phyloP scores from a whole-genome alignment of 2,888 invertebrate species.

The Sylvicola cinctus region DNA sequence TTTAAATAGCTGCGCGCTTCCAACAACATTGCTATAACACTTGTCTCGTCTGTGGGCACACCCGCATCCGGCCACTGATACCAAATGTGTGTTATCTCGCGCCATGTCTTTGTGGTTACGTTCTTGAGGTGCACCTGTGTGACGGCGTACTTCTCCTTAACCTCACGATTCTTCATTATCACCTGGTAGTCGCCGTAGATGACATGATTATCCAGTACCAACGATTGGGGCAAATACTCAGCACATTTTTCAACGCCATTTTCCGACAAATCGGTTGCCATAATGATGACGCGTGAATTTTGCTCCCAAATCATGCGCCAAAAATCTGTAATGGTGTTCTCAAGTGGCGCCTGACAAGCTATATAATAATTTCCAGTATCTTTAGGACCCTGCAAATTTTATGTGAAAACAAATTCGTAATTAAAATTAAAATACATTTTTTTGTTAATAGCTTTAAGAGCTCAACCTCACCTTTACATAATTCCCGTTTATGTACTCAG shows the following conservation, averaged over 20 bases:
- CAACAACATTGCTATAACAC: slow-evolving; percentile 68
- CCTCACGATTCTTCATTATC: slow-evolving; percentile 70
- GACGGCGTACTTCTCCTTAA: slow-evolving; percentile 77
- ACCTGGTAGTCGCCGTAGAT: slow-evolving; percentile 76
- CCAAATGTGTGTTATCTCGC: slow-evolving; percentile 84
- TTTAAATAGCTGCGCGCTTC: slow-evolving; percentile 44
- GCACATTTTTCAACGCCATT: slow-evolving; percentile 78
- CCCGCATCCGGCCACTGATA: slow-evolving; percentile 80
- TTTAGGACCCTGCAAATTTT: slow-evolving; percentile 52
- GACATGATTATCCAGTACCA: slow-evolving; percentile 73
- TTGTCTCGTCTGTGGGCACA: slow-evolving; percentile 62
- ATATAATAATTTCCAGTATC: slow-evolving; percentile 71
- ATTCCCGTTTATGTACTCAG: slow-evolving; percentile 88
- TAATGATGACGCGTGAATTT: slow-evolving; percentile 67
- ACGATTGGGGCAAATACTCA: slow-evolving; percentile 79
- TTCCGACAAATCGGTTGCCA: slow-evolving; percentile 78
- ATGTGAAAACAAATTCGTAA: not conserved
- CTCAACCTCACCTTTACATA: slow-evolving; percentile 56
- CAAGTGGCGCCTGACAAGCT: slow-evolving; percentile 76
- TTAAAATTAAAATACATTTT: slow-evolving; percentile 2
- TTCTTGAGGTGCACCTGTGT: slow-evolving; percentile 70
- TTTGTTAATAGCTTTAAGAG: too few relatives aligned
- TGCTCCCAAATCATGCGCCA: slow-evolving; percentile 97
- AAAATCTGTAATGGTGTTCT: slow-evolving; percentile 68
- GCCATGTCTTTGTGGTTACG: slow-evolving; percentile 57